Conservation (phyloP, 2,797 vertebrate species). For the Sebastes steindachneri region DNA sequence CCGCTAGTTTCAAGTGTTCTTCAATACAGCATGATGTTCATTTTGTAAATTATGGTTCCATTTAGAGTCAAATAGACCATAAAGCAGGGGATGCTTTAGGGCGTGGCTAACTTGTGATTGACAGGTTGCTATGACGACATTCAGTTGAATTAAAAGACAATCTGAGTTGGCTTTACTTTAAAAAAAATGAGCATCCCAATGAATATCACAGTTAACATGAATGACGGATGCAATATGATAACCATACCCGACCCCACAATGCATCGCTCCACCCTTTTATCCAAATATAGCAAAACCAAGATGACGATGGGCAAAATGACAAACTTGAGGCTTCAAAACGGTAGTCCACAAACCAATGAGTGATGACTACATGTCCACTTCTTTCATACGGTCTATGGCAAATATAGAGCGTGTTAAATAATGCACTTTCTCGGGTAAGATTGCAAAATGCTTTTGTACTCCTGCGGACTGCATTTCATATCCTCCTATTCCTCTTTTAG, state of each 20-base stretch:
- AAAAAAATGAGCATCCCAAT: too few relatives aligned
- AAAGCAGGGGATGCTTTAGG: too few relatives aligned
- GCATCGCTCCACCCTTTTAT: fast-evolving
- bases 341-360: not conserved
- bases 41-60: too few relatives aligned
- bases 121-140: fast-evolving
- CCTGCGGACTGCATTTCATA: not conserved
- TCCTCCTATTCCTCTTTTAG: not conserved
- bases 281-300: not conserved
- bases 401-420: not conserved
- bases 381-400: not conserved
- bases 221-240: too few relatives aligned
- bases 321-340: not conserved
- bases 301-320: fast-evolving
- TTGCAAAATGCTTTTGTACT: not conserved
- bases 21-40: too few relatives aligned
- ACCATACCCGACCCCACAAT: fast-evolving
- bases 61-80: too few relatives aligned
- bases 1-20: too few relatives aligned
- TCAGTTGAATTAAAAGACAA: too few relatives aligned
- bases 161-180: too few relatives aligned
- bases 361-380: not conserved
- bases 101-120: too few relatives aligned
- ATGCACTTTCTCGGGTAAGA: not conserved
- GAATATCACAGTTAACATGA: too few relatives aligned